Evolutionary conservation across 2,888 invertebrate species (phyloP), one percentile per base, ranked within the genome.

Genomic region (Calephelis perditalis): DNA sequence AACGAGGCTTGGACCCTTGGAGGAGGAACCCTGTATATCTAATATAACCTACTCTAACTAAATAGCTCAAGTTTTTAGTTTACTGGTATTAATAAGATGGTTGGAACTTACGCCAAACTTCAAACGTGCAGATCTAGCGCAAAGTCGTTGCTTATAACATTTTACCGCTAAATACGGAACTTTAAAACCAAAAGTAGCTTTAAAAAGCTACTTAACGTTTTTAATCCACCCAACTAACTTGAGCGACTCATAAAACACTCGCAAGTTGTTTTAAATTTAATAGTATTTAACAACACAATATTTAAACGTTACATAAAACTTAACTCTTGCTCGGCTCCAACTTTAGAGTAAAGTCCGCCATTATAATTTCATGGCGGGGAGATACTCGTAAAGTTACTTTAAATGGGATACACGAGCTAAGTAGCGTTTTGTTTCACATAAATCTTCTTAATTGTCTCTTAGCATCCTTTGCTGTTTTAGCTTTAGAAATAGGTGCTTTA

Each of bases 401-500:
- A 62, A 62, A 44, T 56, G 56, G 36, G 60, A 43, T 61, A 52
- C 60, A 57, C 49, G 60, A 43, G 40, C 55, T 47, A 26, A 52
- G 52, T 52, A 52, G 52, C 15, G 47, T 36, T 15, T 40, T 46
- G 56, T 37, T 56, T 59, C 40, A 43, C 47, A 47, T 46, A 35
- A 11, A 45, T 56, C 56, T 44, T 36, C 62, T 62, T 62, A 62
- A 62, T 59, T 62, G 62, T 58, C 56, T 58, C 62, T 62, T 62
- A 59, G 49, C 26, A 26, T 49, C 49, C 10, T 49, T 26, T 49
- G 10, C 49, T 49, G 26, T 49, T 40, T 40, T 40, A 47, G 47
- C 47, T 47, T 8, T 26, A 26, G 10, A 15, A 26, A 49, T 12
- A 49, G 49, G 49, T 49, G 10, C 15, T 4, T 12, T 47, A 9